Evolutionary conservation across 2,797 vertebrate species (phyloP).

Genomic region (Sebastes alutus): DNA sequence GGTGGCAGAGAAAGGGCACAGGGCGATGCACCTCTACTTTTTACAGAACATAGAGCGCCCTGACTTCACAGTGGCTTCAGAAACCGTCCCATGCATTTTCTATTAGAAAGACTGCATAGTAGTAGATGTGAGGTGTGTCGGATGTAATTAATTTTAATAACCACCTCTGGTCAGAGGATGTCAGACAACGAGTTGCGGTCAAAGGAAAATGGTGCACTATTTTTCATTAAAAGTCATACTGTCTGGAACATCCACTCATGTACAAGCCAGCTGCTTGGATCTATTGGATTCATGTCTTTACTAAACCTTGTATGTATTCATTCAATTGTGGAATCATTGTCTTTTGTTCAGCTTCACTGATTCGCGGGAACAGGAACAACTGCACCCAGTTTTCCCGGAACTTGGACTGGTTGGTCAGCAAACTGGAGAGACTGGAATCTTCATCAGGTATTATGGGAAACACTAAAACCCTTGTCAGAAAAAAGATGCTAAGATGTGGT

Average conservation of each 20-base stretch:
- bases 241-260: neutral
- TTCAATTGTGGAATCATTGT: slow-evolving; percentile 6
- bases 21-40: slow-evolving; percentile 2
- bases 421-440: slow-evolving; percentile 96
- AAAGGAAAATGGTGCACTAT: neutral
- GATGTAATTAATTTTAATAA: slow-evolving; percentile 20
- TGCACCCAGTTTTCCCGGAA: slow-evolving; percentile 97
- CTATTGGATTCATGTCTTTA: neutral
- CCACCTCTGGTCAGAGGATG: neutral
- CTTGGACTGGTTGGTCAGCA: slow-evolving; percentile 97
- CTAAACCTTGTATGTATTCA: neutral
- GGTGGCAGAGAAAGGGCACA: slow-evolving; percentile 23
- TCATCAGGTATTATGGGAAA: slow-evolving; percentile 89
- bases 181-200: neutral
- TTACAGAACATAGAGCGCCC: neutral
- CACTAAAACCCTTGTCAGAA: neutral
- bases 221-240: neutral
- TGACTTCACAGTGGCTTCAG: neutral
- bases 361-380: slow-evolving; percentile 96
- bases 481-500: neutral
- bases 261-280: neutral
- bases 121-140: neutral
- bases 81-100: slow-evolving; percentile 8
- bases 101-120: neutral
- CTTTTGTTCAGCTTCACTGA: slow-evolving; percentile 88